A percentile compares a stretch with the other conserved stretches of the same genome.
phyloP scores from a whole-genome alignment of 2,888 invertebrate genomes.

The Lepidochitona cinerea region DNA sequence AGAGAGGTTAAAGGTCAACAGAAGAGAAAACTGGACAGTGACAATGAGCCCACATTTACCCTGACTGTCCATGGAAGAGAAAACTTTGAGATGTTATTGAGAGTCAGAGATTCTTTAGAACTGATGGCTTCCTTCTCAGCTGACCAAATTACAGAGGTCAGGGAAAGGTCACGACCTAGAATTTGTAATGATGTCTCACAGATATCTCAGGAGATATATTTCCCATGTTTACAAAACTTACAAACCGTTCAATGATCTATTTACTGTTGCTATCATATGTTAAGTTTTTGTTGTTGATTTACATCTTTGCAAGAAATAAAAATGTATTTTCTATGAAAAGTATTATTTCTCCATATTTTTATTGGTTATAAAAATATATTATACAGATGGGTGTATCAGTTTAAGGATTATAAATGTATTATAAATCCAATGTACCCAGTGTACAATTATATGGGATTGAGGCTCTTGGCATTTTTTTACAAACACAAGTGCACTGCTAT shows the following conservation, averaged over 20 bases:
- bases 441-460: no score
- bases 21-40: neutral
- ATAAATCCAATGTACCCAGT: no score
- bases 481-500: no score
- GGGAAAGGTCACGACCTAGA: neutral
- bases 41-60: neutral
- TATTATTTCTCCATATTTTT: no score
- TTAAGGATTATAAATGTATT: no score
- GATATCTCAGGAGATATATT: neutral
- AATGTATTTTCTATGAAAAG: no score
- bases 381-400: no score
- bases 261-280: neutral
- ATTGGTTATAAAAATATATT: no score
- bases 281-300: neutral
- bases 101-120: slow-evolving; percentile 29
- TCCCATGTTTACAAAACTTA: neutral
- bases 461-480: no score
- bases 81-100: slow-evolving; percentile 66
- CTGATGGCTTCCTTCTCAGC: neutral
- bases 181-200: neutral
- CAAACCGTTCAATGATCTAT: neutral
- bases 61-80: slow-evolving; percentile 58
- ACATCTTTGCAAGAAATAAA: no score
- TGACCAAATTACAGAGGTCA: neutral
- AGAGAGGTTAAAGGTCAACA: neutral